These are phyloP conservation scores for Cynocephalus volans DNA, from an alignment of 2,113 vertebrate genomes.

Conservation along the genomic window DNA sequence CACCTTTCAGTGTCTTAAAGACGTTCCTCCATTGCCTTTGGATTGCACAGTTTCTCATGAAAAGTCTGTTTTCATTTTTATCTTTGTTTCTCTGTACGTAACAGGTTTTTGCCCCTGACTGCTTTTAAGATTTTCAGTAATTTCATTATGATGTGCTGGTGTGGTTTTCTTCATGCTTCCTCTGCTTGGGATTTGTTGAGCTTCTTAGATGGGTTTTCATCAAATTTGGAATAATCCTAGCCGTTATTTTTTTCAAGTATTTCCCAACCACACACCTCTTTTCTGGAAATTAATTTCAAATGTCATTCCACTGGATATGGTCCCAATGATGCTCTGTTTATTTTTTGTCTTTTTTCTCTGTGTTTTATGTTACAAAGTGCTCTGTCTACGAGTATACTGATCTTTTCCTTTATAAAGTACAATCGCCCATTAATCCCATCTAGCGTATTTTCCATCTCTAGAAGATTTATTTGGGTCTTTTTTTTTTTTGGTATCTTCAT, in stretches of 20 bases:
- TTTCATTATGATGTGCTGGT: not conserved
- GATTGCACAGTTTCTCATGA: rapidly evolving
- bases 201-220: not conserved
- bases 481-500: not conserved
- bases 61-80: rapidly evolving
- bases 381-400: rapidly evolving
- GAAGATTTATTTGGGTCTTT: not conserved
- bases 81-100: rapidly evolving
- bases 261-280: not conserved
- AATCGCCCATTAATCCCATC: rapidly evolving
- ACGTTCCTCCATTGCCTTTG: not conserved
- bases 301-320: too few species aligned
- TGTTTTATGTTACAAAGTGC: not conserved
- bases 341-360: not conserved
- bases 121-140: not conserved
- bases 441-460: not conserved
- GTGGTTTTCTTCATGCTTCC: not conserved
- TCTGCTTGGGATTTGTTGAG: not conserved
- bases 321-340: rapidly evolving
- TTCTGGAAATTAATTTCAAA: not conserved
- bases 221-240: not conserved
- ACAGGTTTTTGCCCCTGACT: not conserved
- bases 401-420: rapidly evolving
- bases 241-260: not conserved
- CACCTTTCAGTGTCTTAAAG: rapidly evolving